Evolutionary conservation across 2,113 vertebrate species (phyloP).

Genomic region (Anas platyrhynchos): DNA sequence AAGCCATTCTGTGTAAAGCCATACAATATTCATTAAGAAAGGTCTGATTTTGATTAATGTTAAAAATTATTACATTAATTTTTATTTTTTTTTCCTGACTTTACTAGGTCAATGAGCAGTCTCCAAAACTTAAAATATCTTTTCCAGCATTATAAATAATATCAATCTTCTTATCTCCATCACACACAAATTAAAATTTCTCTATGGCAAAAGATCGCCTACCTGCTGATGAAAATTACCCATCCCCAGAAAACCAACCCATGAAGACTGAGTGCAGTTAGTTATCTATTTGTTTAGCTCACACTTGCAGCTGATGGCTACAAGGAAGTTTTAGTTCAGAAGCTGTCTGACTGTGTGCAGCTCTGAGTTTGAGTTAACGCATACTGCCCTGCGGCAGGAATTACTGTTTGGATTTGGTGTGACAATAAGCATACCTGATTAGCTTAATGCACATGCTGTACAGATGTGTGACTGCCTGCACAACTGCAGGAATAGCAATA

Average conservation of each 20-base stretch:
- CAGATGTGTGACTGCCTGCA: not conserved
- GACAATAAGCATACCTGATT: not conserved
- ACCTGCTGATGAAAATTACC: not conserved
- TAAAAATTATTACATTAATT: not conserved
- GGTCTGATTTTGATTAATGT: not conserved
- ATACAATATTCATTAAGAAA: not conserved
- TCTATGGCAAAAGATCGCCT: not conserved
- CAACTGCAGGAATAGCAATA: not conserved
- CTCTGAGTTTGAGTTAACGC: not conserved
- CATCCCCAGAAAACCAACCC: not conserved
- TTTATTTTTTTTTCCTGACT: not conserved
- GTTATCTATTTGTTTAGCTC: not conserved
- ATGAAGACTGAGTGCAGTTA: not conserved
- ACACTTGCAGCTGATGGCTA: not conserved
- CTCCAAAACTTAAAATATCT: not conserved
- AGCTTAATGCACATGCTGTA: not conserved
- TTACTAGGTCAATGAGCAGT: not conserved
- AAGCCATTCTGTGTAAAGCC: not conserved
- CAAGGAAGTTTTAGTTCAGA: not conserved
- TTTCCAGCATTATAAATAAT: not conserved
- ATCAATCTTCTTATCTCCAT: not conserved
- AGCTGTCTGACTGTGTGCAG: not conserved
- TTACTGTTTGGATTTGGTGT: not conserved
- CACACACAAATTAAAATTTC: not conserved
- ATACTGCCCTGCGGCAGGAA: not conserved